Evolutionary conservation across 2,797 vertebrate species (phyloP).

Genomic region (Hippocampus kuda): DNA sequence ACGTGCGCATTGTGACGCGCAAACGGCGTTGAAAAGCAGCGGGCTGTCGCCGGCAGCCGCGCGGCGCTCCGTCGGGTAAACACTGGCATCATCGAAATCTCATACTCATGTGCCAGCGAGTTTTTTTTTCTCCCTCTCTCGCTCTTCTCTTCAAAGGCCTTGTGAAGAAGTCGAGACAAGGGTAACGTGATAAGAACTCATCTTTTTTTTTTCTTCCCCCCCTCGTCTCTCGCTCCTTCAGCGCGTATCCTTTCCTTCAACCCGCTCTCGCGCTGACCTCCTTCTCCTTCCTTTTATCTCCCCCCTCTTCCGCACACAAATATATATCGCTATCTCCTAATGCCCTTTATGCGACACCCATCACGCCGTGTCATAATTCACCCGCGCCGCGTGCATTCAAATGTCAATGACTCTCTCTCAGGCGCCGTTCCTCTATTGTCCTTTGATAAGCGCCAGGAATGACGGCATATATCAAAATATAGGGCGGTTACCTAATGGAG

Average conservation of each 20-base stretch:
- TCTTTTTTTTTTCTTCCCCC: not conserved
- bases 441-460: slow-evolving; percentile 55
- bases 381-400: slow-evolving; percentile 51
- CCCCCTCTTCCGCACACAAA: slow-evolving; percentile 11
- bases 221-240: slow-evolving; percentile 11
- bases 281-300: slow-evolving; percentile 49
- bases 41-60: slow-evolving; percentile 49
- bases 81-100: slow-evolving; percentile 60
- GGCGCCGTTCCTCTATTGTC: slow-evolving; percentile 59
- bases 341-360: slow-evolving; percentile 49
- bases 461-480: slow-evolving; percentile 52
- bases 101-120: slow-evolving; percentile 50
- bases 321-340: slow-evolving; percentile 37
- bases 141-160: slow-evolving; percentile 48
- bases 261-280: slow-evolving; percentile 45
- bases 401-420: slow-evolving; percentile 57
- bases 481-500: slow-evolving; percentile 59
- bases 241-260: slow-evolving; percentile 47
- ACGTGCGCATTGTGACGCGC: slow-evolving; percentile 9
- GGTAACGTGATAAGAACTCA: slow-evolving; percentile 57
- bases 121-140: slow-evolving; percentile 40
- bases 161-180: slow-evolving; percentile 59
- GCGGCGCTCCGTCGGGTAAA: slow-evolving; percentile 56
- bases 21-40: slow-evolving; percentile 22
- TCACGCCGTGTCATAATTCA: slow-evolving; percentile 51